phyloP scores from a whole-genome alignment of 2,113 vertebrate species.

The Holacanthus passer region DNA sequence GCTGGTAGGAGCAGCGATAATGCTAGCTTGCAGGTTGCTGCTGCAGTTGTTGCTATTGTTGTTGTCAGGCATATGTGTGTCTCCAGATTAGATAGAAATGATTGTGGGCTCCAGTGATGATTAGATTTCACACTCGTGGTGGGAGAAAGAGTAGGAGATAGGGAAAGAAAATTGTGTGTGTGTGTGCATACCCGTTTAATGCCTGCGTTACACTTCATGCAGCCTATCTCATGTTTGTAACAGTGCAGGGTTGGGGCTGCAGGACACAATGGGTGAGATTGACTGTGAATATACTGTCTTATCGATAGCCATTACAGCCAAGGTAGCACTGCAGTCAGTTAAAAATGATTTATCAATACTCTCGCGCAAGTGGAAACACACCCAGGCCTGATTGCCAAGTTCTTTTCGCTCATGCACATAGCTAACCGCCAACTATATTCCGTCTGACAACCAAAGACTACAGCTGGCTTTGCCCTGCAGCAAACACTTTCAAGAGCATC shows the following conservation, averaged over 20 bases:
- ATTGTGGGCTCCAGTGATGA: conserved; percentile 68
- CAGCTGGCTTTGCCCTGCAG: conserved; percentile 66
- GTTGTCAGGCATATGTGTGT: conserved; percentile 58
- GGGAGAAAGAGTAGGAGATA: conserved; percentile 56
- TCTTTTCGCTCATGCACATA: conserved; percentile 48
- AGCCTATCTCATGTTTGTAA: conserved; percentile 50
- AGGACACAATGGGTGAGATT: conserved; percentile 70
- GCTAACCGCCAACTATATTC: conserved; percentile 59
- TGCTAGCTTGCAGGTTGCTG: conserved; percentile 32
- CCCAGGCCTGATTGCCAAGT: conserved; percentile 55
- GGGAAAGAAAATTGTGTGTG: conserved; percentile 28
- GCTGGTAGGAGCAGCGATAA: conserved; percentile 31
- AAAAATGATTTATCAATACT: conserved; percentile 82
- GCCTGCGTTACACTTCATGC: conserved; percentile 36
- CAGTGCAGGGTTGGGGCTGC: conserved; percentile 33
- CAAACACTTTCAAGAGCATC: conserved; percentile 74
- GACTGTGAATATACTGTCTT: conserved; percentile 75
- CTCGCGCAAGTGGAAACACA: conserved; percentile 59
- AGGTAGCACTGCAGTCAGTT: conserved; percentile 75
- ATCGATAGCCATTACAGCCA: conserved; percentile 77
- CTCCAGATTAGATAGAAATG: conserved; percentile 74
- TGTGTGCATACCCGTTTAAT: conserved; percentile 50
- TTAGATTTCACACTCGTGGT: conserved; percentile 76
- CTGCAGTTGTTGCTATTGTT: conserved; percentile 49
- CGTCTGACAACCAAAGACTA: conserved; percentile 70